Base-by-base conservation (phyloP, 2,113 vertebrate genomes). In the Forbesichthys agassizii region DNA sequence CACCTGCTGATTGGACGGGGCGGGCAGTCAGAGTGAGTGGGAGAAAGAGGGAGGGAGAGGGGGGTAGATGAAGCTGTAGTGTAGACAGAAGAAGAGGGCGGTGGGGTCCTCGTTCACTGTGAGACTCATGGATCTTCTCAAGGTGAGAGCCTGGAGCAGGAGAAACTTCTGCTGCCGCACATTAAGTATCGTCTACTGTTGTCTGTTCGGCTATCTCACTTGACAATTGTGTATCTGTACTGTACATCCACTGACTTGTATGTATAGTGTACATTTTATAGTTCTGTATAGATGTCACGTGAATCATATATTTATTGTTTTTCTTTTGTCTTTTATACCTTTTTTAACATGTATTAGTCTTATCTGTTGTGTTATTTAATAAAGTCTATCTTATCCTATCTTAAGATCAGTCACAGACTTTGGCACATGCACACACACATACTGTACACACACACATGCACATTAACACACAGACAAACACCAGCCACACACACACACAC, bases 401-500 rank as follows among this genome's bases (percentile, higher is more conserved):
- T 73, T 63, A 48, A 51, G 64, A 78, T 85, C 74, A 36, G 52
- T 66, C 74, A 53, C 33, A 47, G 0, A 1, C 8, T 20, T 16
- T 8, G 18, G 1, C 27, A 27, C 20, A 27, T n/a, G 49, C 5
- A 3, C 11, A 52, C 48, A 51, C 51, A 54, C 27, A 8, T 14
- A 36, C 63, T 3, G 8, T 5, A 6, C 33, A 48, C n/a, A 71
- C 10, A 59, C 49, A 70, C 56, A 69, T 18, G 11, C 67, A 60
- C 48, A 70, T 27, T 48, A 20, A 58, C 36, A 49, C 36, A 33
- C 52, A 57, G 3, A 55, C 11, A 63, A n/a, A 65, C 13, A 63
- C 11, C 55, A 16, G 46, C 5, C 36, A 42, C 36, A 42, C 36
- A 42, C 36, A 42, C 36, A 42, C 36, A 42, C 36, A 42, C 3